Base-by-base conservation (phyloP, 1,140 invertebrate genomes). In the Dinothrombium tinctorium region DNA sequence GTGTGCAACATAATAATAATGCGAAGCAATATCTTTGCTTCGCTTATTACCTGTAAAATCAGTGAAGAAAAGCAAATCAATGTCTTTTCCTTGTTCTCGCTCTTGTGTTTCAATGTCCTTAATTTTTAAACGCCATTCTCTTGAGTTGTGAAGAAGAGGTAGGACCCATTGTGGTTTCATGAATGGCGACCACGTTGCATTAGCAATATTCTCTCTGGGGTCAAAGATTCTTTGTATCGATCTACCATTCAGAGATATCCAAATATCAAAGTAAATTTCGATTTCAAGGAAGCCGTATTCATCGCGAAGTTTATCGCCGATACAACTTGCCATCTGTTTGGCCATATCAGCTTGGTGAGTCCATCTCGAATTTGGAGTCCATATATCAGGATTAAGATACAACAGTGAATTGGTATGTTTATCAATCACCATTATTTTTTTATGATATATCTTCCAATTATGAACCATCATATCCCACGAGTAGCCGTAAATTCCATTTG, bases 381-480 rank as follows among this genome's bases (percentile, higher is more conserved):
- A 84, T 1, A 69, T 66, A 52, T 68, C 1, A 54, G 48, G 7
- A 26, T 42, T 40, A 4, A 49, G 15, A 25, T 36, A 43, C 9
- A 43, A 22, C 47, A 73, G 67, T 44, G 65, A 57, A 39, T 75
- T 61, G 6, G 64, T 71, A 0, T 65, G 57, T 45, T 75, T 74
- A 52, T 86, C 74, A 0, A 74, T 68, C 20, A 87, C 69, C 51
- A 73, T 76, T 0, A 90, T 64, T 3, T 76, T 66, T 0, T 79
- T 69, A 11, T 83, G 66, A 26, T 73, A 63, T 0, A 73, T 71
- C 39, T 76, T 70, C 74, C 83, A 89, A 0, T 71, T 70, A 54
- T 90, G 77, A 0, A 90, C 72, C 84, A 92, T 92, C 84, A 94
- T 92, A 49, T 94, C 82, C 84, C 84, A 90, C 0, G 82, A 89